Conservation (phyloP, 2,888 invertebrate species). For the Hylaea fasciaria region DNA sequence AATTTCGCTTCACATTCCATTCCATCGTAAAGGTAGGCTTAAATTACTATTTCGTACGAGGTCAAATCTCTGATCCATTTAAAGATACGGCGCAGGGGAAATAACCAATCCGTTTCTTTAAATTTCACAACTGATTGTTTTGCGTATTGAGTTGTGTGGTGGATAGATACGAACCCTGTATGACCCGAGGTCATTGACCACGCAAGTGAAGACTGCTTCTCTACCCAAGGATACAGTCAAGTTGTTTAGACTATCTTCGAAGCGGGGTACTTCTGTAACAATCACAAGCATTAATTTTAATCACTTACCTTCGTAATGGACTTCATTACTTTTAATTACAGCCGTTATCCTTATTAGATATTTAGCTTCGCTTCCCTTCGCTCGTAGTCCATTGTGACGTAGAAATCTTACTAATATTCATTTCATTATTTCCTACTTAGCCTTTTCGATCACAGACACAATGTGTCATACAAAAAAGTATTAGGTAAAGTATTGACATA, state of each 20-base stretch:
- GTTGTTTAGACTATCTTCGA: conserved; percentile 91
- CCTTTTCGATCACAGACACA: too few relatives aligned
- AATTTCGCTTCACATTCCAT: not conserved
- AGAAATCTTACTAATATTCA: not conserved
- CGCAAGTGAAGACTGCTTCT: conserved; percentile 93
- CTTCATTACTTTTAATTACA: conserved; percentile 37
- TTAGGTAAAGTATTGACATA: too few relatives aligned
- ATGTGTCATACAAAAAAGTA: too few relatives aligned
- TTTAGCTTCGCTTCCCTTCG: conserved; percentile 25
- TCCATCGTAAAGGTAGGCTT: not conserved
- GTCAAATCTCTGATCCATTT: conserved; percentile 40
- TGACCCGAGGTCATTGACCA: conserved; percentile 91
- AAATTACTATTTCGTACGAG: conserved; percentile 19
- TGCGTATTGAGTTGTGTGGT: conserved; percentile 9
- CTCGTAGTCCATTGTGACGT: not conserved
- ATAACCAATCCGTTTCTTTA: conserved; percentile 35
- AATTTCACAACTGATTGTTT: conserved; percentile 34
- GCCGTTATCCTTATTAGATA: conserved; percentile 38
- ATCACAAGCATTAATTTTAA: conserved; percentile 46
- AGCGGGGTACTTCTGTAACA: conserved; percentile 88
- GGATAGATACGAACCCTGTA: conserved; percentile 88
- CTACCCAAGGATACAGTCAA: conserved; percentile 92
- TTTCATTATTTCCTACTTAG: not conserved
- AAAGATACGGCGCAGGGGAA: conserved; percentile 34
- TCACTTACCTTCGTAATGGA: conserved; percentile 37